A percentile compares a stretch with the other conserved stretches of the same genome.
Evolutionary conservation across 2,797 vertebrate genomes (phyloP).

Genomic region (Protonibea diacanthus): DNA sequence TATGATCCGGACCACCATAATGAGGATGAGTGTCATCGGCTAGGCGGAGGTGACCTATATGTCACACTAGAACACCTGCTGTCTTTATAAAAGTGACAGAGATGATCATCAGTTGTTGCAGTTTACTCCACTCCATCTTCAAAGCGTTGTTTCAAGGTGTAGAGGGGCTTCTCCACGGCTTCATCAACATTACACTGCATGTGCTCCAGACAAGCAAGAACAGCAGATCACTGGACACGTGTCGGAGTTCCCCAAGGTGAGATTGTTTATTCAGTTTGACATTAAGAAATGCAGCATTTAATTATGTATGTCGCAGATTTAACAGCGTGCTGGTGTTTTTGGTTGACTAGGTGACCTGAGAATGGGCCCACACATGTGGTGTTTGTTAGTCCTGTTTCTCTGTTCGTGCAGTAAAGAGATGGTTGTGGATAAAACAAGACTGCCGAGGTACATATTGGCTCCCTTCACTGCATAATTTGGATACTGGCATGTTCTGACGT

Average conservation of each 20-base stretch:
- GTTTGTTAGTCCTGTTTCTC: slow-evolving; percentile 72
- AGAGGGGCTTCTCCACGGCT: slow-evolving; percentile 23
- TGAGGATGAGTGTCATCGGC: slow-evolving; percentile 59
- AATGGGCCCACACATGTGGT: slow-evolving; percentile 68
- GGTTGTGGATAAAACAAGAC: slow-evolving; percentile 63
- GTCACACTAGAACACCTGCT: slow-evolving; percentile 65
- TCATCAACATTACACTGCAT: slow-evolving; percentile 40
- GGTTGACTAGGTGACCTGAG: slow-evolving; percentile 40
- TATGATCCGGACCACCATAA: slow-evolving; percentile 52
- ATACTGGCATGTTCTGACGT: background rate
- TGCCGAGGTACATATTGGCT: slow-evolving; percentile 43
- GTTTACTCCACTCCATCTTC: slow-evolving; percentile 10
- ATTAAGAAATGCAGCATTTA: background rate
- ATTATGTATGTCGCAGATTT: background rate
- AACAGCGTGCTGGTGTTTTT: slow-evolving; percentile 14
- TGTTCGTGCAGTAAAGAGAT: slow-evolving; percentile 68
- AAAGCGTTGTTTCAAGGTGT: slow-evolving; percentile 10
- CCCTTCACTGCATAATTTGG: background rate
- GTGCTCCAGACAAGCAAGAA: slow-evolving; percentile 24
- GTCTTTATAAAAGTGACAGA: slow-evolving; percentile 58
- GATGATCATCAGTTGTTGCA: background rate
- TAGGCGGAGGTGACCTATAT: slow-evolving; percentile 43
- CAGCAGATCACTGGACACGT: slow-evolving; percentile 33
- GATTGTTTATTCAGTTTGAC: slow-evolving; percentile 15
- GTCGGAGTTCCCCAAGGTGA: slow-evolving; percentile 53